Base-by-base conservation (phyloP, 1,140 invertebrate species). In the Telenomus remus region DNA sequence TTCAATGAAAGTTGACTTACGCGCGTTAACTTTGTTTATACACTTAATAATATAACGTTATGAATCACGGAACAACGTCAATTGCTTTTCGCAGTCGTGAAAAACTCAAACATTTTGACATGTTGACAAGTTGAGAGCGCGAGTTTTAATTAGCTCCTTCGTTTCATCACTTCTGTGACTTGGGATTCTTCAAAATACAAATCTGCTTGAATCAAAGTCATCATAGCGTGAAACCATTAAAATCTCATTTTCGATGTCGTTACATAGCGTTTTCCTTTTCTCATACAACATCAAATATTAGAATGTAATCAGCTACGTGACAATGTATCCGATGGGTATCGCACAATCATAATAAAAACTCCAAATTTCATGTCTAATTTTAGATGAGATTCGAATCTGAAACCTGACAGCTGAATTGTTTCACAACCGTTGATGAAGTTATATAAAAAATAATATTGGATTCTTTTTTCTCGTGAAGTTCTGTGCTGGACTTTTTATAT, bases 171-270 rank as follows among this genome's bases (percentile, higher is more conserved):
- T 39, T 39, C 9, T 39, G n/a, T 39, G 9, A 39, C n/a, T 39
- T 39, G n/a, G 37, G 9, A 39, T 39, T 39, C 8, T 39, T 39
- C 19, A 27, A 46, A 59, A 53, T 53, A 37, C 27, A 35, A 53
- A 51, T 54, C 53, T 43, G 53, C 34, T 72, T 54, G 27, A 51
- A 57, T 73, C 50, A 46, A 55, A 61, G 42, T 61, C 13, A 60
- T 60, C 10, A 27, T 47, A 16, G n/a, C 46, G 37, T 11, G 56
- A 51, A 55, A 51, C 59, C 59, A 75, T 75, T 68, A 75, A 69
- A 75, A 69, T 63, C 72, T 63, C 64, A 69, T 75, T 75, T 68
- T 68, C 64, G 19, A 27, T 68, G 59, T 64, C 64, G 35, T 69
- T 75, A 64, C 47, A 16, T 51, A 16, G 42, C 37, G 47, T 68